phyloP scores from a whole-genome alignment of 1,140 invertebrate genomes.

The Hormaphis cornu region DNA sequence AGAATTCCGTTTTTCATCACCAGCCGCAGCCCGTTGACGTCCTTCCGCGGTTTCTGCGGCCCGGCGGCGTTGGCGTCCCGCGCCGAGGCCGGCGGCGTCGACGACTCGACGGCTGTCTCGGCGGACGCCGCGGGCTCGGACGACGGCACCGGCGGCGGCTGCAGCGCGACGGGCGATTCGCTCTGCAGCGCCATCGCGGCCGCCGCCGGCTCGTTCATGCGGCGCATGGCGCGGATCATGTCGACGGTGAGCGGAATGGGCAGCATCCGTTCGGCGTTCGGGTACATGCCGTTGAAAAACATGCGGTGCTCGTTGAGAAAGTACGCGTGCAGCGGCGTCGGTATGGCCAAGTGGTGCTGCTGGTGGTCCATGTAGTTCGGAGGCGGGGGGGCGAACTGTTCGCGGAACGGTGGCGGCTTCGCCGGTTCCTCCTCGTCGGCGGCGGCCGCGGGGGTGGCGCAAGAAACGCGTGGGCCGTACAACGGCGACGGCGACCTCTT shows the following conservation, averaged over 20 bases:
- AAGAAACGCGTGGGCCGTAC: too few species aligned
- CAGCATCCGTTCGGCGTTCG: constrained; percentile 7
- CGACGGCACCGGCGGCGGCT: neutral
- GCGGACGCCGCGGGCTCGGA: neutral
- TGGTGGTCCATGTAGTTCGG: neutral
- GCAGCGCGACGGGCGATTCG: neutral
- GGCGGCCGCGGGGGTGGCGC: too few species aligned
- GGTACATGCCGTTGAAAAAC: constrained; percentile 26
- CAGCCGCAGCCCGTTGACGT: constrained; percentile 60
- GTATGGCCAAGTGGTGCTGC: neutral
- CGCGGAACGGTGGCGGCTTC: constrained; percentile 11
- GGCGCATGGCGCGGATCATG: constrained; percentile 33
- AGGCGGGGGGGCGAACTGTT: constrained; percentile 42
- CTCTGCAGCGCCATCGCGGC: neutral
- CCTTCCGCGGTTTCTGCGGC: constrained; percentile 17
- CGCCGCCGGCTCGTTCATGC: constrained; percentile 15
- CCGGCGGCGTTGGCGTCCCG: neutral
- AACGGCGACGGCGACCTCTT: neutral
- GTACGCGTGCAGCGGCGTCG: constrained; percentile 14
- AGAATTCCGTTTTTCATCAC: constrained; percentile 79
- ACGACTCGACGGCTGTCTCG: neutral
- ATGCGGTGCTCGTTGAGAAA: constrained; percentile 18
- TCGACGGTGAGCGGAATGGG: constrained; percentile 35
- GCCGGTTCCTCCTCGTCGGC: constrained; percentile 3
- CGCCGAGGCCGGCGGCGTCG: neutral